These are phyloP conservation scores for Tyrophagus putrescentiae DNA, from an alignment of 1,140 invertebrate genomes.

Conservation along the genomic window DNA sequence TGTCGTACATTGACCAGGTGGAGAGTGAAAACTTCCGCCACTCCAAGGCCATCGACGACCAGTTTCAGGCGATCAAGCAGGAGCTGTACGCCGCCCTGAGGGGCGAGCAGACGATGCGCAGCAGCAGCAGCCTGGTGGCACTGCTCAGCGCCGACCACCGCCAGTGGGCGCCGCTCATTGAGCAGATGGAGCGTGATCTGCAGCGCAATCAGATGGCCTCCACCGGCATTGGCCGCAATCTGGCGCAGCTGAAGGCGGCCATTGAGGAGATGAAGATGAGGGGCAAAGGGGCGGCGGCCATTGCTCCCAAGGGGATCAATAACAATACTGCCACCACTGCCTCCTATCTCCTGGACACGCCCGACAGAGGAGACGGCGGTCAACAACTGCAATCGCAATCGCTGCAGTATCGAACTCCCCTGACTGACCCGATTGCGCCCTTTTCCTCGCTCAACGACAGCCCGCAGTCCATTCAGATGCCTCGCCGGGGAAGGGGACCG, in stretches of 20 bases:
- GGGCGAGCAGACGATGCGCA: neutral
- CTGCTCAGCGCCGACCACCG: neutral
- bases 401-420: neutral
- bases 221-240: neutral
- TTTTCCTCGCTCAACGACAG: too few species aligned
- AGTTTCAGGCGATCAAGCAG: neutral
- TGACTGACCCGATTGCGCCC: neutral
- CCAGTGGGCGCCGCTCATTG: neutral
- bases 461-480: too few species aligned
- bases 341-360: neutral
- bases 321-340: neutral
- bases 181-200: neutral
- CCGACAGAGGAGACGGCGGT: neutral
- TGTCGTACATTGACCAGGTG: neutral
- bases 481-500: too few species aligned
- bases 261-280: neutral
- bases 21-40: conserved; percentile 1
- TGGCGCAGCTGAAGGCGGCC: neutral
- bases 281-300: neutral
- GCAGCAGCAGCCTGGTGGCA: too few species aligned
- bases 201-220: neutral
- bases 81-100: neutral
- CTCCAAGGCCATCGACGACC: neutral
- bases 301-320: neutral
- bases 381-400: neutral